These are phyloP conservation scores for Magallana gigas DNA, from an alignment of 1,140 invertebrate species.

Conservation along the genomic window DNA sequence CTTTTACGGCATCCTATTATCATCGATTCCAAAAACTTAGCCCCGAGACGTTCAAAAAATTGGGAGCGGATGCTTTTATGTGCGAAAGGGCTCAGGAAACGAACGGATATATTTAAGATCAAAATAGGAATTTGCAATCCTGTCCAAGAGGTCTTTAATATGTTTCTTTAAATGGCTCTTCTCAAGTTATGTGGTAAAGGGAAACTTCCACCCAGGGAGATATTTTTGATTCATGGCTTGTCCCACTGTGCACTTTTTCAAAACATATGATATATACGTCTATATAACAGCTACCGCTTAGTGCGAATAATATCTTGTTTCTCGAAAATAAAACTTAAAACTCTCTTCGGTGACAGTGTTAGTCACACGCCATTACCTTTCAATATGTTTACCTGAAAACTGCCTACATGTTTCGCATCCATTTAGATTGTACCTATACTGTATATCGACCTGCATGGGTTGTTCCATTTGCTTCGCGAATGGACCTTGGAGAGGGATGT, in stretches of 20 bases:
- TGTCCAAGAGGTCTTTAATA: slow-evolving; percentile 4
- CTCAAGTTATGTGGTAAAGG: background rate
- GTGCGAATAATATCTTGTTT: background rate
- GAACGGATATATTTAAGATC: background rate
- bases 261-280: background rate
- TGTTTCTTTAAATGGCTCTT: background rate
- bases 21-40: background rate
- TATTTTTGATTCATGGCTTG: background rate
- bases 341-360: too few relatives aligned
- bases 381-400: too few relatives aligned
- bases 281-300: background rate
- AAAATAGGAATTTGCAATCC: slow-evolving; percentile 4
- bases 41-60: background rate
- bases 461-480: too few relatives aligned
- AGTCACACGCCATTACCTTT: too few relatives aligned
- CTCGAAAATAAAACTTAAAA: background rate
- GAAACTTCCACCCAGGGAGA: background rate
- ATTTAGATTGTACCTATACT: too few relatives aligned
- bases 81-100: background rate
- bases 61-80: background rate
- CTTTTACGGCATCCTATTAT: background rate
- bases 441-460: too few relatives aligned
- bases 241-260: background rate
- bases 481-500: too few relatives aligned
- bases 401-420: too few relatives aligned